Percentiles rank a stretch among this genome's conserved stretches.
Conservation (phyloP, 2,888 invertebrate genomes). For the Melangyna quadrimaculata region DNA sequence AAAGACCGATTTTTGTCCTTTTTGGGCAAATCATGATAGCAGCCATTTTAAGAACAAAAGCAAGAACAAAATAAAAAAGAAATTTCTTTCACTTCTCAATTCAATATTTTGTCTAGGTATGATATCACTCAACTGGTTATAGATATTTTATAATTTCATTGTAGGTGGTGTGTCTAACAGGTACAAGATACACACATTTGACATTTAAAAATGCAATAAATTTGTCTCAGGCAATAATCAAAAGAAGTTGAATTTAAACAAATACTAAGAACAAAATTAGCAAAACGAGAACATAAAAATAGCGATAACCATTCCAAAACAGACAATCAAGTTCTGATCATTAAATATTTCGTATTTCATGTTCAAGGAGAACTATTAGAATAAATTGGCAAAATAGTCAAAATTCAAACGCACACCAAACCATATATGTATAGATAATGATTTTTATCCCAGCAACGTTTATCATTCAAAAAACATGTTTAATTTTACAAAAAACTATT, state of each 20-base stretch:
- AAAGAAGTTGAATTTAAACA: neutral
- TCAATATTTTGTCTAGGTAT: neutral
- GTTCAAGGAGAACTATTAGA: neutral
- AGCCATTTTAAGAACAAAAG: too few relatives aligned
- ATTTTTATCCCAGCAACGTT: neutral
- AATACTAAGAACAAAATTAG: neutral
- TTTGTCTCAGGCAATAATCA: neutral
- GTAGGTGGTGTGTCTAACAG: neutral
- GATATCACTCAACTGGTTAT: neutral
- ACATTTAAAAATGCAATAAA: conserved; percentile 7
- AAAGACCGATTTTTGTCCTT: too few relatives aligned
- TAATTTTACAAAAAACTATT: neutral
- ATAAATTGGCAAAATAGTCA: neutral
- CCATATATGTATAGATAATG: neutral
- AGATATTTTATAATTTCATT: neutral
- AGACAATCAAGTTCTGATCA: neutral
- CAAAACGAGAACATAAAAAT: neutral
- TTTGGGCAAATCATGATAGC: too few relatives aligned
- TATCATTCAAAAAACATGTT: neutral
- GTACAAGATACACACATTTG: neutral
- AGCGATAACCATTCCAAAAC: neutral
- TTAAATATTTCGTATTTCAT: neutral
- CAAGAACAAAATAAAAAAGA: too few relatives aligned
- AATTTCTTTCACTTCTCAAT: neutral
- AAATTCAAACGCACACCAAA: neutral